Percentiles rank a stretch among this genome's conserved stretches.
phyloP scores from a whole-genome alignment of 2,113 vertebrate species.

The Lophura nycthemera region DNA sequence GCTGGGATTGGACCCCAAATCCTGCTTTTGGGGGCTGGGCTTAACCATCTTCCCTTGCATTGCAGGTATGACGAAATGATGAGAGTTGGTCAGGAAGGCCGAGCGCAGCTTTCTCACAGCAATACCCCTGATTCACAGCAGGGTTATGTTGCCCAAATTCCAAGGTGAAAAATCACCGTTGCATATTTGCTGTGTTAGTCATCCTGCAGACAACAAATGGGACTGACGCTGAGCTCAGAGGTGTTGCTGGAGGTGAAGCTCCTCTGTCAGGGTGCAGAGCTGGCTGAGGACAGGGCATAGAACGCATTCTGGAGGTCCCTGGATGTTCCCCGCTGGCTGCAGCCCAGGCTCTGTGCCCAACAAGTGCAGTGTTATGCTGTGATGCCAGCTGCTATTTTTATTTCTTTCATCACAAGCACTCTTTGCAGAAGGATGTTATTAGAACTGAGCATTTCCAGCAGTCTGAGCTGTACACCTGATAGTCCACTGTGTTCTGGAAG shows the following conservation, averaged over 20 bases:
- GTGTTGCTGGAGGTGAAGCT: neutral
- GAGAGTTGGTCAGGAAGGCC: neutral
- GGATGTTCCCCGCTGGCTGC: slow-evolving; percentile 18
- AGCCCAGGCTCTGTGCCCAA: neutral
- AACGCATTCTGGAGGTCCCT: neutral
- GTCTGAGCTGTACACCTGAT: neutral
- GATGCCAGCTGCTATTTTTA: slow-evolving; percentile 58
- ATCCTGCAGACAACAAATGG: slow-evolving; percentile 28
- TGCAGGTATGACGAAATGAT: neutral
- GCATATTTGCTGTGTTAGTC: slow-evolving; percentile 48
- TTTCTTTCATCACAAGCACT: slow-evolving; percentile 30
- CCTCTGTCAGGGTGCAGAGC: neutral
- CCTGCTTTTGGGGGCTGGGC: neutral
- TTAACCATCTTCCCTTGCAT: neutral
- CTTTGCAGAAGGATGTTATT: slow-evolving; percentile 51
- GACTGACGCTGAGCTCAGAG: neutral
- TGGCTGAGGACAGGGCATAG: neutral
- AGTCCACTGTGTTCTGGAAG: neutral
- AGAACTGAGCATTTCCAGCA: slow-evolving; percentile 28
- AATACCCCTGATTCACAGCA: slow-evolving; percentile 27
- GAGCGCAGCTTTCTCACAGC: neutral
- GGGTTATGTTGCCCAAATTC: slow-evolving; percentile 29
- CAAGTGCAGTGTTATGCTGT: neutral
- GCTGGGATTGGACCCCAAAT: slow-evolving; percentile 3
- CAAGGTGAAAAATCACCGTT: slow-evolving; percentile 1